phyloP scores from a whole-genome alignment of 2,113 vertebrate genomes.

The Psilopsiagon aymara region DNA sequence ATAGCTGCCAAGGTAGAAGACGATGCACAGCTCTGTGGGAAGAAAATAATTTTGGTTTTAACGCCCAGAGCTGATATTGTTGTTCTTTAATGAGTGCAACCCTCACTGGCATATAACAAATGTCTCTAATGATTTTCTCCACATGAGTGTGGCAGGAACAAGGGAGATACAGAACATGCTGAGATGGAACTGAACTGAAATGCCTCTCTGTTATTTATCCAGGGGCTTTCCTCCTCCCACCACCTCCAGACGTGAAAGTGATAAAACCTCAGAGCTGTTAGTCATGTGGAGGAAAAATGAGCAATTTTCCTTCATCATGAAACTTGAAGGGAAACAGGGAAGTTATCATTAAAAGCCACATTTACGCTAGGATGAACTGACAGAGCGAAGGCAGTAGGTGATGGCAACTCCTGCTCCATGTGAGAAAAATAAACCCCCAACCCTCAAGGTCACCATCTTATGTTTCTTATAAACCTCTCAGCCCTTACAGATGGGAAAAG shows the following conservation, averaged over 20 bases:
- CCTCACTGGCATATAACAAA: neutral
- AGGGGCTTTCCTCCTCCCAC: constrained; percentile 15
- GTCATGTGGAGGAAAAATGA: neutral
- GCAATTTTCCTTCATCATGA: neutral
- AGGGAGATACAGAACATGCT: neutral
- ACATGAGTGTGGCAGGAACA: neutral
- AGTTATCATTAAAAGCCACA: neutral
- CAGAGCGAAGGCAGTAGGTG: neutral
- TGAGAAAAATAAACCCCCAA: neutral
- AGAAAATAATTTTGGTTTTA: neutral
- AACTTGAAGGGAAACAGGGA: constrained; percentile 15
- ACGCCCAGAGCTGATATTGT: neutral
- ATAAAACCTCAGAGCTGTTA: constrained; percentile 17
- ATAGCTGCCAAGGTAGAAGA: neutral
- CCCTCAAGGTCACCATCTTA: neutral
- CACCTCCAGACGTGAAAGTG: constrained; percentile 9
- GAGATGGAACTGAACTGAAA: constrained; percentile 12
- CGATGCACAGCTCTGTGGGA: neutral
- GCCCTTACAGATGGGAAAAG: neutral
- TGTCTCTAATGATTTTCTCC: neutral
- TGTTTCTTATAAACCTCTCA: neutral
- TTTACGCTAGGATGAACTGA: neutral
- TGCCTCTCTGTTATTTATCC: constrained; percentile 12
- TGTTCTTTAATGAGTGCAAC: neutral
- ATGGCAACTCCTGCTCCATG: neutral